Conservation (phyloP, 1,140 invertebrate genomes). For the Acromyrmex echinatior region DNA sequence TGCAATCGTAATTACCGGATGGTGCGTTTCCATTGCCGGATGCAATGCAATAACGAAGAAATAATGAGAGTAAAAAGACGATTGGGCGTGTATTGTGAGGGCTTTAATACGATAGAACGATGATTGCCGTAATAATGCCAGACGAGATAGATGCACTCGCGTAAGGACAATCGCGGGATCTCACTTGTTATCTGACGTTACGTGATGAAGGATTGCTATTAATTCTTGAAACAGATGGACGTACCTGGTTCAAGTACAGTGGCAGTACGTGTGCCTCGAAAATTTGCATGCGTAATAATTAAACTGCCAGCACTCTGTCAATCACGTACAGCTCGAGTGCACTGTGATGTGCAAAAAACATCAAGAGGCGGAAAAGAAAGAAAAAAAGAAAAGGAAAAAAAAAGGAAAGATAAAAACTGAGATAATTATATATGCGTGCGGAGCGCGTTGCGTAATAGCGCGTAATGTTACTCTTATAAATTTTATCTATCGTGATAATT, state of each 20-base stretch:
- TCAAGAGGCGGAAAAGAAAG: background rate
- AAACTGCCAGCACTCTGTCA: constrained; percentile 35
- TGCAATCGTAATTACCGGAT: constrained; percentile 53
- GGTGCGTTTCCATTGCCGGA: constrained; percentile 50
- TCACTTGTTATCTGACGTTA: constrained; percentile 2
- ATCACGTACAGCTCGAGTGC: background rate
- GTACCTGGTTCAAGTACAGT: background rate
- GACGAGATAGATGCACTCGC: background rate
- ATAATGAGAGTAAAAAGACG: background rate
- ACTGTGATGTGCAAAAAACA: constrained; percentile 15
- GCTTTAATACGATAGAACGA: background rate
- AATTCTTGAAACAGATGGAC: constrained; percentile 16
- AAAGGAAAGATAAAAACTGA: constrained; percentile 5
- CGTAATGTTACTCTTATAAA: background rate
- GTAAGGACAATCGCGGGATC: constrained; percentile 5
- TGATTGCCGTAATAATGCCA: constrained; percentile 10
- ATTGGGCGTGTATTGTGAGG: background rate
- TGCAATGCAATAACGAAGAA: background rate
- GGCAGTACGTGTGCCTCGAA: background rate
- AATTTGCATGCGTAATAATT: constrained; percentile 36
- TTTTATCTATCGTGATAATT: background rate
- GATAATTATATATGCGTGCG: background rate
- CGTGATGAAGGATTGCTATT: background rate
- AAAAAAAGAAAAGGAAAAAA: background rate
- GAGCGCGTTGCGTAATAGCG: constrained; percentile 20